Conservation (phyloP, 2,797 vertebrate genomes). For the Gorsachius magnificus region DNA sequence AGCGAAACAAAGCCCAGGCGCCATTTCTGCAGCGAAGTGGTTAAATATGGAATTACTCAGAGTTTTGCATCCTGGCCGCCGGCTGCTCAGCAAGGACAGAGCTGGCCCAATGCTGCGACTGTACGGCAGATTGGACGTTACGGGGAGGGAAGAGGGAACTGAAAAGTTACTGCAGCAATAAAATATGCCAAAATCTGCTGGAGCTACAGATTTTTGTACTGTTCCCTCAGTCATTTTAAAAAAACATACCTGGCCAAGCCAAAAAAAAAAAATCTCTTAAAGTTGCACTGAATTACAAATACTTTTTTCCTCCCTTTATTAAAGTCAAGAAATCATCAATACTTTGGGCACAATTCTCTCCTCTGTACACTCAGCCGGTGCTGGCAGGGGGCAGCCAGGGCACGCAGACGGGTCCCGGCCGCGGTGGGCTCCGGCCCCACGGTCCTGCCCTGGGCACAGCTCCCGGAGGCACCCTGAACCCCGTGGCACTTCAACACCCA, state of each 20-base stretch:
- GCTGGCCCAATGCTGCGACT: accelerated
- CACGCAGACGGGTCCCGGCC: background rate
- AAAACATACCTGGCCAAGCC: background rate
- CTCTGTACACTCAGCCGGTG: background rate
- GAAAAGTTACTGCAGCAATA: background rate
- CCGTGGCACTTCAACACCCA: accelerated
- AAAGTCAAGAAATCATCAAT: background rate
- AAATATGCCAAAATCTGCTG: background rate
- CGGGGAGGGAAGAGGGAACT: background rate
- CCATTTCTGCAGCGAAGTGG: background rate
- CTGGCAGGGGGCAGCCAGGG: too few species aligned
- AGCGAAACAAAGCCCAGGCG: background rate
- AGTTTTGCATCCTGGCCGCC: accelerated
- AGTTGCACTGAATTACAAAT: background rate
- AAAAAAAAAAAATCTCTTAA: background rate
- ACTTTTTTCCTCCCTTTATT: too few species aligned
- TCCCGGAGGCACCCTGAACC: background rate
- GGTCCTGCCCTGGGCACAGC: background rate
- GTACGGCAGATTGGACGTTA: accelerated
- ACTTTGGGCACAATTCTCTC: background rate
- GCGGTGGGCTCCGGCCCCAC: background rate
- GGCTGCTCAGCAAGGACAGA: background rate
- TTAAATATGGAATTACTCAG: slow-evolving; percentile 10
- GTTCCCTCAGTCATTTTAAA: background rate
- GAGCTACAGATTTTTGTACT: background rate